Base-by-base conservation (phyloP, 2,113 vertebrate species). In the Trichechus manatus region DNA sequence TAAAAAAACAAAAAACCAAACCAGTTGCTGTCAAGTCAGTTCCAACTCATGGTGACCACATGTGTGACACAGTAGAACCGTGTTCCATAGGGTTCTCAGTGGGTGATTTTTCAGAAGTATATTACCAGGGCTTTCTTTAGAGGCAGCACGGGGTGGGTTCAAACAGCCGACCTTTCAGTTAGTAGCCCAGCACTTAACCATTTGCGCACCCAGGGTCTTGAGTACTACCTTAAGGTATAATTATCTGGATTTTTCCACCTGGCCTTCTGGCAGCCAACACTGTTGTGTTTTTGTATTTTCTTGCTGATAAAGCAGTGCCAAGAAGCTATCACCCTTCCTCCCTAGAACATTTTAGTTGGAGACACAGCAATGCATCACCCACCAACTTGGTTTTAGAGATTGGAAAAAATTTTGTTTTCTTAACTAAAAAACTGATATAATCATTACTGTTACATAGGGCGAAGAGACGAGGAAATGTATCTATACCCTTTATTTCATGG, bases 401-500 rank as follows among this genome's bases (percentile, higher is more conserved):
- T 5, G 19, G n/a, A 75, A 85, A 27, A 15, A 36, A 50, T 39
- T 27, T 70, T 72, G 22, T 15, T 36, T 39, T 83, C 50, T 59
- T 66, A 68, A 36, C 53, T 85, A 8, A 80, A 61, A 50, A 11
- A 10, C 59, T 78, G 20, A 85, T 22, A 0, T 2, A 42, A 23
- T 74, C 95, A 33, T 44, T 94, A 44, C 33, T 89, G 91, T 88
- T 97, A 27, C 95, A 79, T 94, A 99, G 99, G n/a, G 23, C 3
- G 63, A 94, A 0, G 78, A 90, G 70, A 98, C 6, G 4, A 98
- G 63, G 83, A 98, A 95, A 39, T 99, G 99, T 4, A 5, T 99
- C 89, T 98, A 98, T 31, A 95, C 75, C 0, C 92, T 95, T 19
- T 98, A 97, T 63, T 98, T 98, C 95, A 96, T 98, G 27, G 98